A percentile compares a stretch with the other conserved stretches of the same genome.
Evolutionary conservation across 2,888 invertebrate species (phyloP).

Genomic region (Watsonalla binaria): DNA sequence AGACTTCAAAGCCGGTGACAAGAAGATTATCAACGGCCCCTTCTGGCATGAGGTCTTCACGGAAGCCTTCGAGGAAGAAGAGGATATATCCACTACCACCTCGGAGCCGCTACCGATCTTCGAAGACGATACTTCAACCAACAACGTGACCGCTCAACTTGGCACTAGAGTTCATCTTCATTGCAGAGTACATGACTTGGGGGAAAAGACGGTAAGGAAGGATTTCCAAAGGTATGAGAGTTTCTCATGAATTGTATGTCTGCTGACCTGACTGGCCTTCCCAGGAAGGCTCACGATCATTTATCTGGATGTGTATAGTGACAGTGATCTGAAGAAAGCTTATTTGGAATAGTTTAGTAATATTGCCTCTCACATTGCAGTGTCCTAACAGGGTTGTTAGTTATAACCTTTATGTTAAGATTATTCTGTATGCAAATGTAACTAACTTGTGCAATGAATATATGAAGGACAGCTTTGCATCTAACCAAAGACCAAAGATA

Average conservation of each 20-base stretch:
- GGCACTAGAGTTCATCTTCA: constrained; percentile 82
- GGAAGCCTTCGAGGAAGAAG: constrained; percentile 62
- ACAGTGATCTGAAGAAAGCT: too few relatives aligned
- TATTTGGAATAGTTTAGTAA: too few relatives aligned
- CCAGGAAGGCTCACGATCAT: too few relatives aligned
- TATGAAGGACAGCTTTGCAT: too few relatives aligned
- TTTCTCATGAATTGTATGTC: background rate
- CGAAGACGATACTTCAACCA: constrained; percentile 81
- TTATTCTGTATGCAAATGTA: too few relatives aligned
- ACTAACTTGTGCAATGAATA: too few relatives aligned
- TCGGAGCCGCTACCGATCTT: constrained; percentile 86
- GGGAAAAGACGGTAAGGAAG: constrained; percentile 83
- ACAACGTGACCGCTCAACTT: constrained; percentile 84
- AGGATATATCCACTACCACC: constrained; percentile 76
- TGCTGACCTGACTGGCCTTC: too few relatives aligned
- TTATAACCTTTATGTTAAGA: too few relatives aligned
- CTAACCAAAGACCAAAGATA: too few relatives aligned
- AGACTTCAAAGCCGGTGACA: constrained; percentile 72
- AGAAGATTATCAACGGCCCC: constrained; percentile 58
- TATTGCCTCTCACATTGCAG: too few relatives aligned
- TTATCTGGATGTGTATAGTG: too few relatives aligned
- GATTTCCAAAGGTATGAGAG: background rate
- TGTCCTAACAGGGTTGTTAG: too few relatives aligned
- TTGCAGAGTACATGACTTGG: constrained; percentile 83
- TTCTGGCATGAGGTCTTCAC: constrained; percentile 72